Evolutionary conservation across 2,888 invertebrate genomes (phyloP).

Genomic region (Tinea trinotella): DNA sequence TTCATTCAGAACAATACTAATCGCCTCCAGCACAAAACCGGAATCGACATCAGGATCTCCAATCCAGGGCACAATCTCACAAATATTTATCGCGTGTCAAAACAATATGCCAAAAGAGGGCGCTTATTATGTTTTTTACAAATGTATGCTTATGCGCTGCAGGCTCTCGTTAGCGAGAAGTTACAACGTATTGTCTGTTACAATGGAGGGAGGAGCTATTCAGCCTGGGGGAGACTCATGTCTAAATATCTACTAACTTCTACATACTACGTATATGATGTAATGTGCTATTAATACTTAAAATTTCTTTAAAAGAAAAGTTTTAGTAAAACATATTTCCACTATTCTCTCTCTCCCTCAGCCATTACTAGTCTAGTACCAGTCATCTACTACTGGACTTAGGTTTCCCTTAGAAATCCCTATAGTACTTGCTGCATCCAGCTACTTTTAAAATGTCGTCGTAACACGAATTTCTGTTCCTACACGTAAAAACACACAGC

Average conservation of each 20-base stretch:
- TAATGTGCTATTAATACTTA: too few species aligned
- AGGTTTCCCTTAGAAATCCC: too few species aligned
- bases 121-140: constrained; percentile 68
- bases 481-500: too few species aligned
- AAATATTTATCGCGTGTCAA: constrained; percentile 70
- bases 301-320: too few species aligned
- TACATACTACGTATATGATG: not conserved
- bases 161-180: constrained; percentile 64
- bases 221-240: constrained; percentile 9
- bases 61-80: constrained; percentile 52
- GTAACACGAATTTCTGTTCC: too few species aligned
- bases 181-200: constrained; percentile 62
- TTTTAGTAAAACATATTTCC: too few species aligned
- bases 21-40: constrained; percentile 4
- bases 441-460: too few species aligned
- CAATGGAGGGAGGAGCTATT: constrained; percentile 56
- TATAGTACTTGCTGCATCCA: too few species aligned
- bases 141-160: constrained; percentile 51
- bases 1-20: constrained; percentile 10
- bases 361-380: too few species aligned
- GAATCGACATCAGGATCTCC: constrained; percentile 32
- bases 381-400: too few species aligned
- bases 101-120: constrained; percentile 66
- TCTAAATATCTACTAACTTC: constrained; percentile 16
- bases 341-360: too few species aligned